Base-by-base conservation (phyloP, 2,888 invertebrate genomes). In the Globia sparganii region DNA sequence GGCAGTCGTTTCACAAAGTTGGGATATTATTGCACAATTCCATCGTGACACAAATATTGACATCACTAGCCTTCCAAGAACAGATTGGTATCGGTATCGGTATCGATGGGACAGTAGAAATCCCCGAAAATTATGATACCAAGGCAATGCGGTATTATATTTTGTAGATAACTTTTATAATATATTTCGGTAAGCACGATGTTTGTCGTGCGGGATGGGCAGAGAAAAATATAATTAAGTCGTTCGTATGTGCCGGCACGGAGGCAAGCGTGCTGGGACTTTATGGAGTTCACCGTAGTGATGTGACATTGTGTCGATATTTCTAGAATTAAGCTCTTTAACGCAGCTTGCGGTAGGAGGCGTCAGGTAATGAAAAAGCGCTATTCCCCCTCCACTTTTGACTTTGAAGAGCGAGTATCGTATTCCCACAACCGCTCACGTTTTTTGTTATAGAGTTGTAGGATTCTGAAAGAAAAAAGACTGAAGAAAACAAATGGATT, bases 211-310 rank as follows among this genome's bases (percentile, higher is more conserved):
- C 37, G 59, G 80, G 74, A 80, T 75, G 58, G 75, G 73, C 75
- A 78, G 88, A 89, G 91, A 91, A 92, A 92, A 93, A 93, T 92
- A 93, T 95, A 95, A 96, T 96, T 91, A 93, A 91, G 94, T 93
- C 91, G 92, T 96, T 95, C 94, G 92, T 95, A 96, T 96, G 96
- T 93, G 92, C 87, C 84, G 91, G 90, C 96, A 96, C 95, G 95
- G 87, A 86, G 89, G 79, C 86, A 87, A 88, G 87, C 93, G 93
- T 94, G 94, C 91, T 83, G 81, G 86, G 90, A 91, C 92, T 93
- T 91, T 91, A 91, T 89, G 74, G 73, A 87, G 83, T 72, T 77
- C 71, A 70, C 18, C 34, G 43, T 84, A 90, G 89, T 75, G 89
- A 83, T 80, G 88, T 56, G 79, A 81, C 69, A 56, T 8, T 1